Percentiles rank a stretch among this genome's conserved stretches.
Evolutionary conservation across 2,888 invertebrate species (phyloP).

Genomic region (Calameuta pallipes): DNA sequence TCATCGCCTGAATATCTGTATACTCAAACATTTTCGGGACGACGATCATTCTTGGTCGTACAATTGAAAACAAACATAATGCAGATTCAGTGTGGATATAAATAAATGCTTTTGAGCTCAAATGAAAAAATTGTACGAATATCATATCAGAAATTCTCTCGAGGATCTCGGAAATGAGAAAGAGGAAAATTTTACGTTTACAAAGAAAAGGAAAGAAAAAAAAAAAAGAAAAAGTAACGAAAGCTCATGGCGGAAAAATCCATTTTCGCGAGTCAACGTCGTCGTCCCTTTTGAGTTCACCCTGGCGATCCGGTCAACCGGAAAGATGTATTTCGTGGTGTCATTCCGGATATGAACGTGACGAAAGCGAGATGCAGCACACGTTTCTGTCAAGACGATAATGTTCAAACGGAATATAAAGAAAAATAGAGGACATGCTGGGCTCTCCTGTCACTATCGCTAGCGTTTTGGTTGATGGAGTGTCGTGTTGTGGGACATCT

Average conservation of each 20-base stretch:
- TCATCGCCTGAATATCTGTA: not conserved
- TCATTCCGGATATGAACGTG: not conserved
- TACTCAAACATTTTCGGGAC: not conserved
- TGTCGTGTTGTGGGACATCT: slow-evolving; percentile 39
- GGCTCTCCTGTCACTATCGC: slow-evolving; percentile 66
- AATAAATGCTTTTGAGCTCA: not conserved
- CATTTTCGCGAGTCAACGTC: not conserved
- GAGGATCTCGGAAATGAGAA: not conserved
- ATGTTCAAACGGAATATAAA: slow-evolving; percentile 19
- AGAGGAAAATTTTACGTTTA: not conserved
- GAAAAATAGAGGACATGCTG: slow-evolving; percentile 52
- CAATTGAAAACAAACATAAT: not conserved
- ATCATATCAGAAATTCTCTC: not conserved
- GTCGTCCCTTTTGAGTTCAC: not conserved
- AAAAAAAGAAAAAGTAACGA: not conserved
- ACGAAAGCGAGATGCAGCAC: slow-evolving; percentile 21
- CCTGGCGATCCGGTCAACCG: not conserved
- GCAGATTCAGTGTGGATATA: not conserved
- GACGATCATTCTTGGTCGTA: not conserved
- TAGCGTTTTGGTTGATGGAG: slow-evolving; percentile 57
- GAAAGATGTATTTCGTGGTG: not conserved
- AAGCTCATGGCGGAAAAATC: not conserved
- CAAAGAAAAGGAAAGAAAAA: not conserved
- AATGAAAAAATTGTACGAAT: not conserved
- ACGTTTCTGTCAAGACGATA: slow-evolving; percentile 24